Conservation (phyloP, 2,113 vertebrate species). For the Corynorhinus townsendii region DNA sequence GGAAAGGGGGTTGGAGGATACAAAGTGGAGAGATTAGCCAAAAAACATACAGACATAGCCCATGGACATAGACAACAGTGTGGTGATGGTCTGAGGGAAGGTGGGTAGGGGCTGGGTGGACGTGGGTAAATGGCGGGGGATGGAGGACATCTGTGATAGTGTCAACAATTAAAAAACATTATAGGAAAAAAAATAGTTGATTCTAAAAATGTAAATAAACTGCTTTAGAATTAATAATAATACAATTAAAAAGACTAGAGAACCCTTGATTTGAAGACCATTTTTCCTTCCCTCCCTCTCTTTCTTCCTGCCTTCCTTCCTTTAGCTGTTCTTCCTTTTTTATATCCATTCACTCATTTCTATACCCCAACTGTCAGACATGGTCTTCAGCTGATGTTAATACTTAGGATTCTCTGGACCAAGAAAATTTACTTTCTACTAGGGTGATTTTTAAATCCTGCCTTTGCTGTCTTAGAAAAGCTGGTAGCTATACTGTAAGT, state of each 20-base stretch:
- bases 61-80: neutral
- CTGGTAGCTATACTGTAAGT: neutral
- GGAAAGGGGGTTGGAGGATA: neutral
- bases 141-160: neutral
- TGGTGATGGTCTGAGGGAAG: neutral
- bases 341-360: neutral
- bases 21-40: neutral
- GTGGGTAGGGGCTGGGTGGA: neutral
- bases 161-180: neutral
- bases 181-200: neutral
- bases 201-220: neutral
- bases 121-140: neutral
- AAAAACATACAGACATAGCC: neutral
- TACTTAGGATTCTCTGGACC: neutral
- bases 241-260: neutral
- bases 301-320: neutral
- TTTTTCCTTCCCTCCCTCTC: neutral
- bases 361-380: neutral
- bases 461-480: neutral
- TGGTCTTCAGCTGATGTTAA: conserved; percentile 47
- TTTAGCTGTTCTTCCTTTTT: neutral
- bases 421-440: conserved; percentile 19
- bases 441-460: conserved; percentile 21
- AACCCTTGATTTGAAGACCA: neutral
- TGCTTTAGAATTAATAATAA: conserved; percentile 2